These are phyloP conservation scores for Noctua comes DNA, from an alignment of 2,888 invertebrate genomes.

Conservation along the genomic window DNA sequence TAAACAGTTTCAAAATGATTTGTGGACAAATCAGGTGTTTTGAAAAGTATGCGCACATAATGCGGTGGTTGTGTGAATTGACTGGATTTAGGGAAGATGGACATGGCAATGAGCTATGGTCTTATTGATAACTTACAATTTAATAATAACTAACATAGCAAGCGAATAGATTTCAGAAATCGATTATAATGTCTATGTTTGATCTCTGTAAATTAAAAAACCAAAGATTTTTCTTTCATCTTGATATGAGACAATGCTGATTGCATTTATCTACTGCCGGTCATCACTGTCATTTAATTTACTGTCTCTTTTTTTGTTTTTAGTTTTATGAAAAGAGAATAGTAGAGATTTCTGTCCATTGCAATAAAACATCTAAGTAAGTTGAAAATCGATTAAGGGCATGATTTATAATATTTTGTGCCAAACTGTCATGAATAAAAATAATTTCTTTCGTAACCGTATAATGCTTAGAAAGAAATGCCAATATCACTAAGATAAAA, in stretches of 20 bases:
- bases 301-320: not conserved
- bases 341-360: conserved; percentile 23
- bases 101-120: not conserved
- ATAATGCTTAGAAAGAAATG: not conserved
- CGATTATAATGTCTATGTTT: conserved; percentile 8
- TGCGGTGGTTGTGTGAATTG: conserved; percentile 41
- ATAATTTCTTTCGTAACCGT: not conserved
- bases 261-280: conserved; percentile 1
- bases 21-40: not conserved
- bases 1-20: conserved; percentile 14
- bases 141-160: not conserved
- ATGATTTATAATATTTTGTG: conserved; percentile 37
- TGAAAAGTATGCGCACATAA: conserved; percentile 27
- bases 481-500: not conserved
- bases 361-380: conserved; percentile 3
- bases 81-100: conserved; percentile 4
- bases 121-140: not conserved
- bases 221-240: not conserved
- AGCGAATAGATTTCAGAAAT: conserved; percentile 27
- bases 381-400: conserved; percentile 14
- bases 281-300: conserved; percentile 3
- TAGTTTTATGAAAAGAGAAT: conserved; percentile 29
- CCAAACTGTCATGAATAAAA: conserved; percentile 19
- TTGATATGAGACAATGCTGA: not conserved
- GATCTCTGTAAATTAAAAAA: not conserved